phyloP scores from a whole-genome alignment of 1,140 invertebrate genomes.

The Drosophila miranda region DNA sequence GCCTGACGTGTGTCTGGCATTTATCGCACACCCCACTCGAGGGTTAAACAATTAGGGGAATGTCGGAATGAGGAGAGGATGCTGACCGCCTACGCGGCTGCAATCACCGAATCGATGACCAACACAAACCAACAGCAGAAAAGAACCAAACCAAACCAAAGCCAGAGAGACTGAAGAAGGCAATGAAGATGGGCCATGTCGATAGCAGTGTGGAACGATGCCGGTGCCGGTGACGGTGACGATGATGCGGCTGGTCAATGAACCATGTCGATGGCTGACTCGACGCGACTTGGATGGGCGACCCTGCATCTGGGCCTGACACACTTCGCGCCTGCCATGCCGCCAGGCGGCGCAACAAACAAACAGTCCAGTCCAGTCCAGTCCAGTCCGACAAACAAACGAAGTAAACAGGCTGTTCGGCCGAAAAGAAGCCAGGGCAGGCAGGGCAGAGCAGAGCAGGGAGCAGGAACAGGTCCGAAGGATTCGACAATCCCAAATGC shows the following conservation, averaged over 20 bases:
- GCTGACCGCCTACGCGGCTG: slow-evolving; percentile 27
- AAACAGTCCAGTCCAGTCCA: slow-evolving; percentile 37
- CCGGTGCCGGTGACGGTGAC: slow-evolving; percentile 45
- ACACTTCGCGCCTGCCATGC: slow-evolving; percentile 38
- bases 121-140: slow-evolving; percentile 14
- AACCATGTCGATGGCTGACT: slow-evolving; percentile 43
- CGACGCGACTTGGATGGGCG: neutral
- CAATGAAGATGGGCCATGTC: slow-evolving; percentile 30
- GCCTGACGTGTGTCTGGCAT: slow-evolving; percentile 34
- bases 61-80: neutral
- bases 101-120: slow-evolving; percentile 34
- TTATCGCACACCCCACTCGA: slow-evolving; percentile 56
- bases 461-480: neutral
- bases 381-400: slow-evolving; percentile 36
- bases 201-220: slow-evolving; percentile 43
- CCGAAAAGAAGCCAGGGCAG: slow-evolving; percentile 14
- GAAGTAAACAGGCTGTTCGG: slow-evolving; percentile 36
- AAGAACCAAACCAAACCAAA: neutral
- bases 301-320: slow-evolving; percentile 58
- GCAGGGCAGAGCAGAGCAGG: neutral
- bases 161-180: slow-evolving; percentile 8
- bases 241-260: slow-evolving; percentile 59
- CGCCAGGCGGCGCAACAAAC: slow-evolving; percentile 44
- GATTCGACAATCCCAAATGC: slow-evolving; percentile 22
- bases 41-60: slow-evolving; percentile 59